phyloP scores from a whole-genome alignment of 1,140 invertebrate genomes.

The Ips nitidus region DNA sequence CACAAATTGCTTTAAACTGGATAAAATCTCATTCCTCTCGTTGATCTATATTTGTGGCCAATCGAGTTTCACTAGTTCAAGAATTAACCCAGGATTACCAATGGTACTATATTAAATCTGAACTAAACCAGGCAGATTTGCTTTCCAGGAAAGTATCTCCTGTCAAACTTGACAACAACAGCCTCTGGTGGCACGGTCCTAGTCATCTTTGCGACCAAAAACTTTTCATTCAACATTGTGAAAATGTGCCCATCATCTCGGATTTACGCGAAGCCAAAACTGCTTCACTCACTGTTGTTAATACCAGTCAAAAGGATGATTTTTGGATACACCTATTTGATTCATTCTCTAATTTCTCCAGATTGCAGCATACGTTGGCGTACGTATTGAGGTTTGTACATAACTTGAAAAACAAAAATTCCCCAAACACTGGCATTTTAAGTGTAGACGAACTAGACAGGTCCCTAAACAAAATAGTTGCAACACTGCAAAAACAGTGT shows the following conservation, averaged over 20 bases:
- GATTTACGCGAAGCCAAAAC: not conserved
- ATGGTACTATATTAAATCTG: not conserved
- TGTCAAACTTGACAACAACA: not conserved
- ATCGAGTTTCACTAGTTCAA: not conserved
- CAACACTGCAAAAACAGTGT: not conserved
- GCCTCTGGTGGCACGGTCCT: constrained; percentile 1
- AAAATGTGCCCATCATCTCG: not conserved
- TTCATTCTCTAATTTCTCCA: not conserved
- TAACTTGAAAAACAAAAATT: not conserved
- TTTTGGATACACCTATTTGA: not conserved
- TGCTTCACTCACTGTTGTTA: not conserved
- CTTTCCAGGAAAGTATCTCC: constrained; percentile 49
- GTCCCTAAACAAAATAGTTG: not conserved
- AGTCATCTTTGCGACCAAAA: too few species aligned
- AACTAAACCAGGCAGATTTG: constrained; percentile 52
- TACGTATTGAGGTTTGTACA: not conserved
- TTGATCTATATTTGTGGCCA: not conserved
- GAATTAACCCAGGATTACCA: not conserved
- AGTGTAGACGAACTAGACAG: not conserved
- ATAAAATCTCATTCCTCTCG: not conserved
- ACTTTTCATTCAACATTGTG: not conserved
- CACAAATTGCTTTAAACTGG: constrained; percentile 1
- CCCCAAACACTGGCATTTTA: not conserved
- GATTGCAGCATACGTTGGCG: not conserved
- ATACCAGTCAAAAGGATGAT: not conserved